Percentiles rank a stretch among this genome's conserved stretches.
These are phyloP conservation scores for Luperina testacea DNA, from an alignment of 2,888 invertebrate genomes.

Conservation along the genomic window DNA sequence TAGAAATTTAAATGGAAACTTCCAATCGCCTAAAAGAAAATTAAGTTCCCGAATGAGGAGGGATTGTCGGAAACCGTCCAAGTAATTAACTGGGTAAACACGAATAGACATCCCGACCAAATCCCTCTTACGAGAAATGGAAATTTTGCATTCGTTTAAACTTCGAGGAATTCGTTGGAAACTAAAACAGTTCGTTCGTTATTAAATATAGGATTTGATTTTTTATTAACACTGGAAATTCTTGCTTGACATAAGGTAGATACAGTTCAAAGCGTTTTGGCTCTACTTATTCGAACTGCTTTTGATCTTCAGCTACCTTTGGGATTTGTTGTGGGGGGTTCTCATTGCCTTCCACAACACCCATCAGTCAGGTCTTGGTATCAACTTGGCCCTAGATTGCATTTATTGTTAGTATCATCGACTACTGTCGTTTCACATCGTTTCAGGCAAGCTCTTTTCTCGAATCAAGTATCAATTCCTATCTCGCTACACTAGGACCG, in stretches of 20 bases:
- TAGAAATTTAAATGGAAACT: conserved; percentile 83
- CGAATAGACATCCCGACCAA: conserved; percentile 63
- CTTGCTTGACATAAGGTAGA: background rate
- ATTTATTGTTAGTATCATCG: background rate
- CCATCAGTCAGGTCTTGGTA: background rate
- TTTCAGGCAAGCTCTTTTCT: background rate
- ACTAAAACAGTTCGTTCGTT: conserved; percentile 20
- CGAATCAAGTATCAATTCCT: background rate
- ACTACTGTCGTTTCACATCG: background rate
- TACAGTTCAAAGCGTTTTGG: background rate
- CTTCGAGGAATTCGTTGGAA: conserved; percentile 50
- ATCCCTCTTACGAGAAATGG: conserved; percentile 67
- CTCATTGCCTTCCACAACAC: background rate
- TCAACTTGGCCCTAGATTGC: background rate
- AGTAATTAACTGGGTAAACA: conserved; percentile 82
- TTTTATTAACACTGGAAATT: conserved; percentile 9
- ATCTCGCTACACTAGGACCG: background rate
- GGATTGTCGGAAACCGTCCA: conserved; percentile 72
- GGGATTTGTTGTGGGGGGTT: background rate
- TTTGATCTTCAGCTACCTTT: background rate
- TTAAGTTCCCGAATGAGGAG: conserved; percentile 79
- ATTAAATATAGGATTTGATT: conserved; percentile 26
- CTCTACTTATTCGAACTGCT: background rate
- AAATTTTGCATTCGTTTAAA: conserved; percentile 60
- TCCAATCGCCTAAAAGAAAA: conserved; percentile 79